Conservation (phyloP, 2,113 vertebrate species). For the Trematocara zebra region DNA sequence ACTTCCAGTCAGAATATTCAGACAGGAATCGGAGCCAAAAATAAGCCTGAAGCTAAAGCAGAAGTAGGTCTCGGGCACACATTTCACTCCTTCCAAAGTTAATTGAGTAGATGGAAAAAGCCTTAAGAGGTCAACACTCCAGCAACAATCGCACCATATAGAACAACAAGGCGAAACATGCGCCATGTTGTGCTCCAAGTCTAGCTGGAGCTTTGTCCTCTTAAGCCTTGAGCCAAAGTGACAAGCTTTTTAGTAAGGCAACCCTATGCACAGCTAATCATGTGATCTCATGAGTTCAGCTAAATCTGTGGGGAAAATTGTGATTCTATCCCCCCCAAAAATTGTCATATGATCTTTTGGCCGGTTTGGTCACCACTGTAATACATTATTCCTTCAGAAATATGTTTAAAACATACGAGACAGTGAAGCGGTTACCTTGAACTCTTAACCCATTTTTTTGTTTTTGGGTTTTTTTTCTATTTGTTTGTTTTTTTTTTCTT, state of each 20-base stretch:
- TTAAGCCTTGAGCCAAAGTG: background rate
- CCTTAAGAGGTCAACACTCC: background rate
- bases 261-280: background rate
- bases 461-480: background rate
- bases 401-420: background rate
- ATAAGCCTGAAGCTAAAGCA: background rate
- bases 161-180: background rate
- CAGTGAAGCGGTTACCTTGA: background rate
- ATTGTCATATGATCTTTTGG: background rate
- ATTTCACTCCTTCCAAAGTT: background rate
- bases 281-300: background rate
- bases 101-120: background rate
- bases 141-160: background rate
- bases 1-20: background rate
- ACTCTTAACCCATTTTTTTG: background rate
- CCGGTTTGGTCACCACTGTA: background rate
- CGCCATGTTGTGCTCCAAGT: background rate
- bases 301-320: background rate
- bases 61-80: background rate
- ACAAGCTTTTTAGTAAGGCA: background rate
- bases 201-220: background rate
- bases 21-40: background rate
- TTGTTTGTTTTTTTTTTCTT: background rate
- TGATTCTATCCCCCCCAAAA: background rate
- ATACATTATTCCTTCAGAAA: background rate